Evolutionary conservation across 1,140 invertebrate species (phyloP), one percentile per base, ranked within the genome.

Genomic region (Daktulosphaira vitifoliae): DNA sequence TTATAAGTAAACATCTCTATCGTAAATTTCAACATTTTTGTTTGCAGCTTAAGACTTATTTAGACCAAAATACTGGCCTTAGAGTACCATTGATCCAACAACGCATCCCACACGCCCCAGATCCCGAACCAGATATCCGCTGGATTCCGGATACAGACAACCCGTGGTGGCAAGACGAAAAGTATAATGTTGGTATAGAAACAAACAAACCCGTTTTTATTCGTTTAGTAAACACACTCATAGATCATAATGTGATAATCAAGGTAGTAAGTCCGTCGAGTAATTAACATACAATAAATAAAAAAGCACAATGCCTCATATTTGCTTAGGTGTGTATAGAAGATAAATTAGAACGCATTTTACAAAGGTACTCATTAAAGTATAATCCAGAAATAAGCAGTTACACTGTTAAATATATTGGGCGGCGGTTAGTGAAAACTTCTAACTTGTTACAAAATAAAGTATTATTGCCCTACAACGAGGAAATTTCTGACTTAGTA

Each of bases 121-220:
- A 44, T 13, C 11, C 25, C 16, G 23, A 46, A 20, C 54, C 54
- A 23, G 39, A 59, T 23, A 22, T 46, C 3, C 8, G 11, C 8
- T 59, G 54, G 54, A 26, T 18, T 4, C 16, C 23, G 16, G 39
- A 29, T 0, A 13, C 20, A 2, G 4, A 1, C 15, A 13, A n/a
- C 3, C 39, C 39, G 15, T 59, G 54, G 54, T 59, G 54, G 54
- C 25, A 26, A 23, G 54, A 59, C 11, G 38, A 59, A 26, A 59
- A 46, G 25, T 59, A 59, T 23, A 59, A 59, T n/a, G 9, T 29
- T 3, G 54, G 54, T 2, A 16, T 44, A 23, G 54, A 59, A 5
- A 59, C 54, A 9, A 16, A 6, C 15, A 20, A 23, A 18, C n/a
- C 54, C n/a, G 37, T 59, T n/a, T 8, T 42, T n/a, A 23, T 59